Evolutionary conservation across 1,140 invertebrate genomes (phyloP).

Genomic region (Drosophila truncata): DNA sequence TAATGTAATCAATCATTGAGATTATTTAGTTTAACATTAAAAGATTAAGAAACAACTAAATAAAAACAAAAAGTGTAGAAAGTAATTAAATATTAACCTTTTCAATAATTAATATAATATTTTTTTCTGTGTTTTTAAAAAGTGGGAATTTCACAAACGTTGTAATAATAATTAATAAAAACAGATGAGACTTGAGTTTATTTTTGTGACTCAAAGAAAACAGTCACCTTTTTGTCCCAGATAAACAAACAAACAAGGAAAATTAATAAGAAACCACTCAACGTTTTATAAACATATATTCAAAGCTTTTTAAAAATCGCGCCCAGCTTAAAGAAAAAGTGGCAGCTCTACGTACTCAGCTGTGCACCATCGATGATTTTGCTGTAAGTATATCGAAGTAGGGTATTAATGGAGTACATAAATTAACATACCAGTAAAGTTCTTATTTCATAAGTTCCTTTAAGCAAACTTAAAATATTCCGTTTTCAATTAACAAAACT

Average conservation of each 20-base stretch:
- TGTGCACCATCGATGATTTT: conserved; percentile 19
- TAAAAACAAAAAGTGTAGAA: background rate
- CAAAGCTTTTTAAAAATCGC: conserved; percentile 7
- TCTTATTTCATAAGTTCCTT: too few species aligned
- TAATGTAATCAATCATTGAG: background rate
- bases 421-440: too few species aligned
- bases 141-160: background rate
- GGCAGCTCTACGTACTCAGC: conserved; percentile 3
- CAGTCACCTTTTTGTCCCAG: background rate
- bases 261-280: background rate
- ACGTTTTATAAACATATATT: background rate
- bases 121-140: background rate
- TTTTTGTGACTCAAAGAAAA: background rate
- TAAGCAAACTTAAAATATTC: background rate
- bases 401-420: background rate
- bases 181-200: background rate
- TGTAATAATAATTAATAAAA: background rate
- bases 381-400: conserved; percentile 1
- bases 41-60: background rate
- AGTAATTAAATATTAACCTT: background rate
- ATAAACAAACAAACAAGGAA: background rate
- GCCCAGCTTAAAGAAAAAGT: background rate
- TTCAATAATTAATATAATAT: background rate
- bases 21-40: background rate
- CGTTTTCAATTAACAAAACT: too few species aligned